Percentiles rank a stretch among this genome's conserved stretches.
phyloP scores from a whole-genome alignment of 2,797 vertebrate species.

The Enteromius unitaeniatus region DNA sequence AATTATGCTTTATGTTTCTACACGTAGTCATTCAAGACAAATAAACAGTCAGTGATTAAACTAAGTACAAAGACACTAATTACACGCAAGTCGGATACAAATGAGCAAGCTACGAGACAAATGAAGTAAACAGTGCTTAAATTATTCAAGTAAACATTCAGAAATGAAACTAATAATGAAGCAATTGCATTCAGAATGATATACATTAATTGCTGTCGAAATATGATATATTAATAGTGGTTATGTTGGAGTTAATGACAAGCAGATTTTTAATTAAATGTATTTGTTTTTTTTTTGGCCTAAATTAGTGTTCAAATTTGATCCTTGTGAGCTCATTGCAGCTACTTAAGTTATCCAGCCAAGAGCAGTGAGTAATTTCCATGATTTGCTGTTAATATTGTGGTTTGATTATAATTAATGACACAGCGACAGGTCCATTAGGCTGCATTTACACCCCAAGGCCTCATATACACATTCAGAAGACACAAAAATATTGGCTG shows the following conservation, averaged over 20 bases:
- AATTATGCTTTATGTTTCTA: not conserved
- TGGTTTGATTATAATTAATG: slow-evolving; percentile 24
- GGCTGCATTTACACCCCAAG: not conserved
- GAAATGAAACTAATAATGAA: not conserved
- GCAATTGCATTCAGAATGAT: not conserved
- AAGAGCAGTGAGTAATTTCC: slow-evolving; percentile 4
- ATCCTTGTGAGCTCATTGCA: not conserved
- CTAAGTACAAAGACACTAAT: not conserved
- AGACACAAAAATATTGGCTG: not conserved
- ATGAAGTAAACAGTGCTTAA: not conserved
- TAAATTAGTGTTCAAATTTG: not conserved
- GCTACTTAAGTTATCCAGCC: not conserved
- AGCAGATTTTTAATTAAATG: not conserved
- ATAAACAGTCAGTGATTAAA: not conserved
- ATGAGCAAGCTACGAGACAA: not conserved
- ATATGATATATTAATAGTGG: slow-evolving; percentile 1
- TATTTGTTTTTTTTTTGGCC: not conserved
- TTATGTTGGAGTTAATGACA: not conserved
- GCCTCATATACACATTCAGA: not conserved
- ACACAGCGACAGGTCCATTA: not conserved
- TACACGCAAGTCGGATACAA: not conserved
- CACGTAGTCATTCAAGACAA: not conserved
- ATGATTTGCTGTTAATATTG: slow-evolving; percentile 1
- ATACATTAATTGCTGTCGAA: not conserved
- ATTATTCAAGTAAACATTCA: not conserved